Evolutionary conservation across 2,888 invertebrate genomes (phyloP), one percentile per base, ranked within the genome.

Genomic region (Eurytoma adleriae): DNA sequence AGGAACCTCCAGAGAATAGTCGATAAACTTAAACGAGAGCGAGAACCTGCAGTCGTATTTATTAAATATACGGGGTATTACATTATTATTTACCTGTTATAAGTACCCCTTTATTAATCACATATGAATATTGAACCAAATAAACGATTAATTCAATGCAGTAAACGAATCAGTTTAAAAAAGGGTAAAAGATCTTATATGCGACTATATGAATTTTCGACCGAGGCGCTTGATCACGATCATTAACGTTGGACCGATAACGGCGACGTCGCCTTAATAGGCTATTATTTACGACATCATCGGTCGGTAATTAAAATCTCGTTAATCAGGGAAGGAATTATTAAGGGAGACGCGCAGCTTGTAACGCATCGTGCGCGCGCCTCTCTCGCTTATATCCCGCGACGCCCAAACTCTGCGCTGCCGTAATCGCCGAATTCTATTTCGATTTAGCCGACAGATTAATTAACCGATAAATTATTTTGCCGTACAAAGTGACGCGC

Each of bases 221-320:
- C 7, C 4, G 40, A 40, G 48, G 40, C 48, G 40, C 40, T 1
- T 40, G 24, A 27, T 30, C 12, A 40, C 18, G 13, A 27, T 5
- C 52, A 50, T 52, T 52, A 66, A 66, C n/a, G 16, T 14, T 62
- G 48, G 10, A 61, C 16, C 64, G 57, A 59, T 71, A 78, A 68
- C 59, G 54, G 61, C 54, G 64, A 18, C 52, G 52, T 14, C 67
- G 72, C 67, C 59, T 77, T 79, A 81, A 83, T 76, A 62, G 82
- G 40, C 67, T 68, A 82, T 79, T 81, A 86, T 86, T 86, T 84
- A 84, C 81, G 82, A 83, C 71, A 84, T 83, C 84, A 82, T 84
- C 83, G 83, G 82, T 57, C 71, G 79, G 83, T 84, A 86, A 87
- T 87, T 87, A 86, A 86, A 86, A 84, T 83, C 85, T 85, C 85